Evolutionary conservation across 2,113 vertebrate genomes (phyloP), one percentile per base, ranked within the genome.

Genomic region (Lagopus leucura): DNA sequence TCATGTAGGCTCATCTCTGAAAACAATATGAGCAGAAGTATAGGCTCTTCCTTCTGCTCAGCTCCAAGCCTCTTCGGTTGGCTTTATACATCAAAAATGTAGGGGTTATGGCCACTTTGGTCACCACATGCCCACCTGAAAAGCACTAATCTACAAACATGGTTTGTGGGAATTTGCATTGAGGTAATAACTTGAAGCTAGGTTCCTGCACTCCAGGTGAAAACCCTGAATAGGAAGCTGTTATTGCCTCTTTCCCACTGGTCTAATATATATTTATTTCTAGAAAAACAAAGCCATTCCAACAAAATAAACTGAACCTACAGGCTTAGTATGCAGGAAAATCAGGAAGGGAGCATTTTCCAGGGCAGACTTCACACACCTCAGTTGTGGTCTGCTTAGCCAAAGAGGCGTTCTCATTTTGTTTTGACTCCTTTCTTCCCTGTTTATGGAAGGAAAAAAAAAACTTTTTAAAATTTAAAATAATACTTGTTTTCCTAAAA

Each of bases 361-460:
- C n/a, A 5, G 11, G 64, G 28, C 3, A 60, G 4, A 3, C 24
- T 57, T 63, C 80, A 38, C 32, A 58, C 5, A 55, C 5, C 30
- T 92, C 42, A 20, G 16, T 67, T 47, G 22, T 84, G 18, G 73
- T 2, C 17, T 86, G 8, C 36, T 45, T 11, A 88, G 28, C 5
- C 14, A 24, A 20, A 1, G 4, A 71, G 22, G 48, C 0, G 27
- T 66, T 79, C 75, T 61, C n/a, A 11, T 43, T 64, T 24, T 43
- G 4, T 38, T 72, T 69, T 9, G 91, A 82, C 13, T 69, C 14
- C 5, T 88, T 89, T 76, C 65, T 16, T 30, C 11, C 24, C 30
- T 69, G 4, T 6, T 69, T 72, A 57, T 2, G 9, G 2, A 75
- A 84, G 84, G 93, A 74, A 86, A 88, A 84, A 89, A 92, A 52